phyloP scores from a whole-genome alignment of 2,888 invertebrate species.

The Dynastes tityus region DNA sequence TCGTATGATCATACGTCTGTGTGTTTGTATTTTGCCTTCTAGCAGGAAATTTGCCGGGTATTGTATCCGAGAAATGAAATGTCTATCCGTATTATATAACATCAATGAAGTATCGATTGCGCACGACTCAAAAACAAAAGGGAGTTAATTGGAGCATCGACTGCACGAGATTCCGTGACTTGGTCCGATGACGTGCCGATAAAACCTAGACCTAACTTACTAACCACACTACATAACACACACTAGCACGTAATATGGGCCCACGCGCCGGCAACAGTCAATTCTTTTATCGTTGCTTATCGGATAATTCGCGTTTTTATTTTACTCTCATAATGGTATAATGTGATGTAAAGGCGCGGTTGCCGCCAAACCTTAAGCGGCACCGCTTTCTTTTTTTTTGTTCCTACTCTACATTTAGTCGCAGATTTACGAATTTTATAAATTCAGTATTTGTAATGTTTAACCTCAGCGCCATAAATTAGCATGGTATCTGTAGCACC shows the following conservation, averaged over 20 bases:
- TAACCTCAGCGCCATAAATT: too few species aligned
- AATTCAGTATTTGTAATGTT: too few species aligned
- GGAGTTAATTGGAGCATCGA: conserved; percentile 54
- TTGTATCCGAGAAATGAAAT: too few species aligned
- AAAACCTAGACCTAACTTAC: conserved; percentile 58
- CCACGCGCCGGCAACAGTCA: conserved; percentile 18
- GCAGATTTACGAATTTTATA: not conserved
- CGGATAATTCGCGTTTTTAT: conserved; percentile 45
- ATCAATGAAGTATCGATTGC: conserved; percentile 50
- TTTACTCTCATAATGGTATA: conserved; percentile 44
- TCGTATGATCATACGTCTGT: too few species aligned
- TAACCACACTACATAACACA: conserved; percentile 53
- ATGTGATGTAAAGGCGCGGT: conserved; percentile 38
- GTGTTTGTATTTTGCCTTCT: too few species aligned
- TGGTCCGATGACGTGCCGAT: conserved; percentile 60
- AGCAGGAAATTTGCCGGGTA: too few species aligned
- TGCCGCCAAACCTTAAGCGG: conserved; percentile 20
- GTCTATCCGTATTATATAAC: conserved; percentile 9
- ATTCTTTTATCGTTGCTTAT: conserved; percentile 44
- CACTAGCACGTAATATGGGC: conserved; percentile 34
- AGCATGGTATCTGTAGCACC: too few species aligned
- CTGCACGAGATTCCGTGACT: conserved; percentile 59
- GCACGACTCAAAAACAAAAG: conserved; percentile 50
- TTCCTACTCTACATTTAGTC: not conserved
- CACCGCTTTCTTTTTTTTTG: not conserved